Conservation (phyloP, 2,888 invertebrate species). For the Lycia hirtaria region DNA sequence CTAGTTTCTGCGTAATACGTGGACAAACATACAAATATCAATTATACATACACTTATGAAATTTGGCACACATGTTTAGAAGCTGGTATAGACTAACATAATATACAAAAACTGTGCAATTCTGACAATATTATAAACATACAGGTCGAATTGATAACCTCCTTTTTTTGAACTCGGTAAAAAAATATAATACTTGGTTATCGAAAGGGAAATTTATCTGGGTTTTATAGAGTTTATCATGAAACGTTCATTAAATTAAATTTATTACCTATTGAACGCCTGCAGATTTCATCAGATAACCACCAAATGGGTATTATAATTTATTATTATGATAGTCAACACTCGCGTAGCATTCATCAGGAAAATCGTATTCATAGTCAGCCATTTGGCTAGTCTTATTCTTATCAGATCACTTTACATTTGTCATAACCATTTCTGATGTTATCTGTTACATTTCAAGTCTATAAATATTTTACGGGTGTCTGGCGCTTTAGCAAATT, state of each 20-base stretch:
- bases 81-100: too few species aligned
- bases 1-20: too few species aligned
- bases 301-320: conserved; percentile 26
- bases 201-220: too few species aligned
- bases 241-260: background rate
- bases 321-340: conserved; percentile 51
- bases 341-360: conserved; percentile 73
- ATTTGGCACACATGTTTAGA: too few species aligned
- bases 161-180: too few species aligned
- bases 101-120: too few species aligned
- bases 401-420: conserved; percentile 59
- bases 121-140: too few species aligned
- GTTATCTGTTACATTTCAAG: conserved; percentile 45
- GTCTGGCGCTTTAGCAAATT: conserved; percentile 38
- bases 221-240: too few species aligned
- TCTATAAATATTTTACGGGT: conserved; percentile 38
- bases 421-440: conserved; percentile 70
- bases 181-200: too few species aligned
- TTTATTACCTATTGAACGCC: background rate
- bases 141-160: too few species aligned
- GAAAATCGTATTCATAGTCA: conserved; percentile 70
- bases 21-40: too few species aligned
- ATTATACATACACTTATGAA: too few species aligned
- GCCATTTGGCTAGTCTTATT: conserved; percentile 69
- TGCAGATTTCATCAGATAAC: conserved; percentile 16